These are phyloP conservation scores for Strigamia transsilvanica DNA, from an alignment of 2,888 invertebrate species.

Conservation along the genomic window DNA sequence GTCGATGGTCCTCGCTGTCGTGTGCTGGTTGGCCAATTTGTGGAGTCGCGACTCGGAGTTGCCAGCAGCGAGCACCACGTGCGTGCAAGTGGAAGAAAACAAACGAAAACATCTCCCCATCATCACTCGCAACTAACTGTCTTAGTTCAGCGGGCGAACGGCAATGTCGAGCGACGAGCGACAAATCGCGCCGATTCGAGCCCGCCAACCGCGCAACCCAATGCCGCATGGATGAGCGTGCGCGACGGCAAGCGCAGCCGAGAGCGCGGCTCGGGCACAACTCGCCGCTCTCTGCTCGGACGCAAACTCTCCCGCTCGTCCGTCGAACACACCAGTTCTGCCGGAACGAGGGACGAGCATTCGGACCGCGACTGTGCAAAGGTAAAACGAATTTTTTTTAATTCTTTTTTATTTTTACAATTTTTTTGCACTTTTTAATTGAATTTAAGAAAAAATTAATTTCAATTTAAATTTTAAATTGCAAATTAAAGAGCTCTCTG, in stretches of 20 bases:
- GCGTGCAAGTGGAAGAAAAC: neutral
- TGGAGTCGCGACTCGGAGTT: slow-evolving; percentile 22
- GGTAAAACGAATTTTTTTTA: no score
- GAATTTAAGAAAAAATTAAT: no score
- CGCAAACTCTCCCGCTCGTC: slow-evolving; percentile 29
- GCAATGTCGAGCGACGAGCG: neutral
- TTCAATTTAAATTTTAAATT: no score
- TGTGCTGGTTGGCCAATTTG: slow-evolving; percentile 14
- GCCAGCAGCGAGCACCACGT: slow-evolving; percentile 19
- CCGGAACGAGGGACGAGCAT: neutral
- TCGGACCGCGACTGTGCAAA: slow-evolving; percentile 22
- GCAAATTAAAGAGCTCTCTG: no score
- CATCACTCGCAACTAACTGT: neutral
- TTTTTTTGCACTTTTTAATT: no score
- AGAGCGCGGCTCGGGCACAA: slow-evolving; percentile 9
- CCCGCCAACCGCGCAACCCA: neutral
- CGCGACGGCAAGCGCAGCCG: slow-evolving; percentile 32
- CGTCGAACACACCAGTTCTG: slow-evolving; percentile 28
- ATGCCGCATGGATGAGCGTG: slow-evolving; percentile 50
- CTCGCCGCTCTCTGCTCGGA: slow-evolving; percentile 49
- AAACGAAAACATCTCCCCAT: neutral
- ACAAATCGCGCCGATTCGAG: neutral
- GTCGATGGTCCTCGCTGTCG: slow-evolving; percentile 26
- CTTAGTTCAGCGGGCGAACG: neutral
- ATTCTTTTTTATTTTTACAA: no score